Evolutionary conservation across 2,797 vertebrate species (phyloP).

Genomic region (Dipus sagitta): DNA sequence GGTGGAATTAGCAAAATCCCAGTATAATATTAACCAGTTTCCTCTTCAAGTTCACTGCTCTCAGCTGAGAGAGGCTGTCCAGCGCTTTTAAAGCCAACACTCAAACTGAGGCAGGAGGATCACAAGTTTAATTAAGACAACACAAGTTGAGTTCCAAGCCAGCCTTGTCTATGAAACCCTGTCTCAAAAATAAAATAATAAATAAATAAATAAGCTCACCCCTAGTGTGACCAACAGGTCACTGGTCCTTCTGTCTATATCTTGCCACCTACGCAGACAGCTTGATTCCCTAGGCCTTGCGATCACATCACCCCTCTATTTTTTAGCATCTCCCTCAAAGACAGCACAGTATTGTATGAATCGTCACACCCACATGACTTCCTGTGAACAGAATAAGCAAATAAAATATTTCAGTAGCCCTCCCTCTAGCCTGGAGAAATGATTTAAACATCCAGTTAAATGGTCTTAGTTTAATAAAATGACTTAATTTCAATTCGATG

Average conservation of each 20-base stretch:
- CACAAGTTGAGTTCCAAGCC: background rate
- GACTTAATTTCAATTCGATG: slow-evolving; percentile 42
- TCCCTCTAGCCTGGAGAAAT: slow-evolving; percentile 10
- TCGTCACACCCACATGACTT: too few species aligned
- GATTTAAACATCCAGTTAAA: slow-evolving; percentile 11
- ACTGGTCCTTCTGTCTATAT: too few species aligned
- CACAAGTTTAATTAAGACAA: background rate
- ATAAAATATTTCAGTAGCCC: background rate
- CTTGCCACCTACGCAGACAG: background rate
- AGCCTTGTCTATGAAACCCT: background rate
- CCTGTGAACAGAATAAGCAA: background rate
- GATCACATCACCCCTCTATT: background rate
- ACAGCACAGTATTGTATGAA: background rate
- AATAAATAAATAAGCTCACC: too few species aligned
- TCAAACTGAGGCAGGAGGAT: background rate
- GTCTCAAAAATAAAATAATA: too few species aligned
- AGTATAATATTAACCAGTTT: background rate
- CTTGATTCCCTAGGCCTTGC: background rate
- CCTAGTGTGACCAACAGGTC: too few species aligned
- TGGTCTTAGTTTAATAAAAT: background rate
- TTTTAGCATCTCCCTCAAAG: background rate
- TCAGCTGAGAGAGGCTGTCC: background rate
- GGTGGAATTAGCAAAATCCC: background rate
- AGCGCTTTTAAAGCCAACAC: background rate
- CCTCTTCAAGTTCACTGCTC: background rate